Evolutionary conservation across 2,888 invertebrate genomes (phyloP).

Genomic region (Alentia gelatinosa): DNA sequence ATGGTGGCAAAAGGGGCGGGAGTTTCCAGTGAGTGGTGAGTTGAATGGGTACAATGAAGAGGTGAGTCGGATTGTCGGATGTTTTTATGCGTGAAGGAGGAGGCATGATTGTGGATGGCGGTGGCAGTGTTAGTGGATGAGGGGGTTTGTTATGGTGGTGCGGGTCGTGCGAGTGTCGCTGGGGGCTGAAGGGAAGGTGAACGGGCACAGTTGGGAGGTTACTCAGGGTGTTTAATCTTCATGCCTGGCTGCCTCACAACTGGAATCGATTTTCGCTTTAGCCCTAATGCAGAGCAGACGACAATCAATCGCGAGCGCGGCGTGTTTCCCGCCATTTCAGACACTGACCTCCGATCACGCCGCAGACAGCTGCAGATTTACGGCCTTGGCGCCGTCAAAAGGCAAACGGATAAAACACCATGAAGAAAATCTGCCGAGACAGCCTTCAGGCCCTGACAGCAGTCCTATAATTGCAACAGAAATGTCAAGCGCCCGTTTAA

Average conservation of each 20-base stretch:
- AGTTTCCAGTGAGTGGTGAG: too few species aligned
- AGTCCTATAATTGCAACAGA: too few species aligned
- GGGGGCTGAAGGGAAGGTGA: background rate
- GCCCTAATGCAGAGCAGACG: slow-evolving; percentile 26
- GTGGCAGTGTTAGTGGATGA: too few species aligned
- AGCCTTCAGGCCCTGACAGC: background rate
- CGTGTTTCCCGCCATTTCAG: background rate
- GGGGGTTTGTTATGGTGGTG: background rate
- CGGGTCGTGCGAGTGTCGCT: background rate
- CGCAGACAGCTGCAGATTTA: background rate
- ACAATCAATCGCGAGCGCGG: background rate
- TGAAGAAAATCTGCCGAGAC: slow-evolving; percentile 1
- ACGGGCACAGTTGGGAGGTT: background rate
- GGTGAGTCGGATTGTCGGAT: too few species aligned
- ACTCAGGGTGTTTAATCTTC: slow-evolving; percentile 3
- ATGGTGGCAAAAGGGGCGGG: too few species aligned
- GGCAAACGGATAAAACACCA: too few species aligned
- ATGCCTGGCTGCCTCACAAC: background rate
- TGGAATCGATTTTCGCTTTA: background rate
- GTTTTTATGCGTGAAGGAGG: too few species aligned
- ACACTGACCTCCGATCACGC: background rate
- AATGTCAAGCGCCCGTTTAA: background rate
- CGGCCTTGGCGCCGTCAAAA: background rate
- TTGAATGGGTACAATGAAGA: too few species aligned
- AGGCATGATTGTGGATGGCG: too few species aligned